Percentiles rank a stretch among this genome's conserved stretches.
Conservation (phyloP, 2,113 vertebrate genomes). For the Toxostoma redivivum region DNA sequence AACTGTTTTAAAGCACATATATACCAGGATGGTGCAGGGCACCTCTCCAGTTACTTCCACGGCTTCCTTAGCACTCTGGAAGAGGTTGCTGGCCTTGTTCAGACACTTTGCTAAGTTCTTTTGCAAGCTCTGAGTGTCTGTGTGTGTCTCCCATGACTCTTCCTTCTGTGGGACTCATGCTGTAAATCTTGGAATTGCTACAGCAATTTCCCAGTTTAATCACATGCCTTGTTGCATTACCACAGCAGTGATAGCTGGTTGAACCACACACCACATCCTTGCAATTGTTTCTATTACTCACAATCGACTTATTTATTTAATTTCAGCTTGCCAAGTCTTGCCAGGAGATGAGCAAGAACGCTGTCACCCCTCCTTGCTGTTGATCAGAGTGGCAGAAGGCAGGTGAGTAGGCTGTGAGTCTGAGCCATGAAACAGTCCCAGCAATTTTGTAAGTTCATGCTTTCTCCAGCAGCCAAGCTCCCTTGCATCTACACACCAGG, state of each 20-base stretch:
- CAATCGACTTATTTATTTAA: slow-evolving; percentile 54
- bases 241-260: slow-evolving; percentile 58
- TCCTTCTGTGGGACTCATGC: not conserved
- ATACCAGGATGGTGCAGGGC: not conserved
- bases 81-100: not conserved
- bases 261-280: slow-evolving; percentile 67
- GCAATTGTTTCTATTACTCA: slow-evolving; percentile 61
- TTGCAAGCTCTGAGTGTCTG: not conserved
- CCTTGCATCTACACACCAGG: not conserved
- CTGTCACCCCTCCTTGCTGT: slow-evolving; percentile 23
- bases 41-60: not conserved
- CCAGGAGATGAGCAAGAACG: slow-evolving; percentile 44
- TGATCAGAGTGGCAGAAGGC: not conserved
- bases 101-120: not conserved
- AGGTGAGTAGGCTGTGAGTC: not conserved
- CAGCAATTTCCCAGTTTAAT: slow-evolving; percentile 55
- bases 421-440: not conserved
- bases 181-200: slow-evolving; percentile 41
- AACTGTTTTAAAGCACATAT: not conserved
- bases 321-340: slow-evolving; percentile 26
- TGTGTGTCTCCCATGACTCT: accelerated
- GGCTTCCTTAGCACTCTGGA: not conserved
- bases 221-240: slow-evolving; percentile 53
- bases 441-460: not conserved
- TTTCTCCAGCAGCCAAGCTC: slow-evolving; percentile 2